phyloP scores from a whole-genome alignment of 2,888 invertebrate genomes.

The Catocala fraxini region DNA sequence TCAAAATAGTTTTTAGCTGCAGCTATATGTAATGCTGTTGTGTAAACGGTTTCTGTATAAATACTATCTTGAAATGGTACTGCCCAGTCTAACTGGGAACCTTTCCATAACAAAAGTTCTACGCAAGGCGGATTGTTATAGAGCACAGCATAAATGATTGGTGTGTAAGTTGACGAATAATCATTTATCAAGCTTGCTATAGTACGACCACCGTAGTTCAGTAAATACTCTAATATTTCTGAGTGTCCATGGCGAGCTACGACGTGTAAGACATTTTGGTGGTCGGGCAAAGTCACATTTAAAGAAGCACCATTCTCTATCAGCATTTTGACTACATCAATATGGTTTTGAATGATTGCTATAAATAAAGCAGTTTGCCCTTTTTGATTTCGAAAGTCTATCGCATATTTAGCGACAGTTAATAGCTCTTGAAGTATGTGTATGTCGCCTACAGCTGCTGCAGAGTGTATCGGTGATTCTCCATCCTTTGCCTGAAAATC shows the following conservation, averaged over 20 bases:
- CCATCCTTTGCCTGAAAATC: constrained; percentile 38
- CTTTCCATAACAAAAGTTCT: constrained; percentile 54
- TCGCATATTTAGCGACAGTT: constrained; percentile 55
- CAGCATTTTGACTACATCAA: constrained; percentile 69
- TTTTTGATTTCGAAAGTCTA: constrained; percentile 64
- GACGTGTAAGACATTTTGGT: constrained; percentile 45
- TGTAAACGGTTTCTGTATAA: constrained; percentile 25
- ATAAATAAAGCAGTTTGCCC: constrained; percentile 78
- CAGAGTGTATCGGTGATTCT: constrained; percentile 73
- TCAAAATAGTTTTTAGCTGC: constrained; percentile 65
- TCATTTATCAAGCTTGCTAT: constrained; percentile 5
- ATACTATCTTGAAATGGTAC: constrained; percentile 1
- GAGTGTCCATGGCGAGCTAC: constrained; percentile 76
- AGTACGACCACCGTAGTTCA: constrained; percentile 2
- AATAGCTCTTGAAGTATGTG: constrained; percentile 77
- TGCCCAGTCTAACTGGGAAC: constrained; percentile 22
- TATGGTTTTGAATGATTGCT: constrained; percentile 69
- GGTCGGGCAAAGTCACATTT: constrained; percentile 2
- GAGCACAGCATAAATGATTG: constrained; percentile 31
- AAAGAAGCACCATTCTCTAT: constrained; percentile 67
- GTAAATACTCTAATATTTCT: constrained; percentile 31
- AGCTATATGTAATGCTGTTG: constrained; percentile 69
- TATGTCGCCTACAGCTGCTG: constrained; percentile 73
- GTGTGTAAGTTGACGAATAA: background rate
- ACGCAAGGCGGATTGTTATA: constrained; percentile 21